These are phyloP conservation scores for Gorsachius magnificus DNA, from an alignment of 2,797 vertebrate species.

Conservation along the genomic window DNA sequence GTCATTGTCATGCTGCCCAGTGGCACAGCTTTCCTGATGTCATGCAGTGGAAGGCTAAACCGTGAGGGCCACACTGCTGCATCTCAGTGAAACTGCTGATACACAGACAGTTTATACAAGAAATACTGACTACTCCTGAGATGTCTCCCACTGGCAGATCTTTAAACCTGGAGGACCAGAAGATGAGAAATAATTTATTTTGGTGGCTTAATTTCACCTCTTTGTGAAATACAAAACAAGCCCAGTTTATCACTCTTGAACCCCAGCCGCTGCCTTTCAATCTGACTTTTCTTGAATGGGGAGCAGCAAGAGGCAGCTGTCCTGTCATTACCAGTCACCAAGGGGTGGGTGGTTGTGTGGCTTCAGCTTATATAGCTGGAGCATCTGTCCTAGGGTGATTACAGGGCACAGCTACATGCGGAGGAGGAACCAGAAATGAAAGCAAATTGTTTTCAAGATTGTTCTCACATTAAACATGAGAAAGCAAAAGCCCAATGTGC, in stretches of 20 bases:
- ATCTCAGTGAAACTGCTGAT: background rate
- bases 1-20: background rate
- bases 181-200: background rate
- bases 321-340: background rate
- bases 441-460: conserved; percentile 5
- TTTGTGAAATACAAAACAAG: background rate
- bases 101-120: background rate
- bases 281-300: background rate
- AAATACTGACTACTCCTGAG: background rate
- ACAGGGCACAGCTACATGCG: background rate
- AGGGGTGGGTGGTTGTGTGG: background rate
- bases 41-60: background rate
- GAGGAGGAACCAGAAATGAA: conserved; percentile 24
- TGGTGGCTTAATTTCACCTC: background rate
- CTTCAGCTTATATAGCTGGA: background rate
- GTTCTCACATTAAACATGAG: background rate
- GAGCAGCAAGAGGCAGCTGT: conserved; percentile 1
- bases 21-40: background rate
- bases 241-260: background rate
- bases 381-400: background rate
- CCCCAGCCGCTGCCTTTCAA: background rate
- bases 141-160: background rate
- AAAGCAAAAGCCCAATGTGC: background rate
- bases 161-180: background rate
- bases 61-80: background rate